Evolutionary conservation across 2,797 vertebrate genomes (phyloP), one percentile per base, ranked within the genome.

Genomic region (Buceros bicornis): DNA sequence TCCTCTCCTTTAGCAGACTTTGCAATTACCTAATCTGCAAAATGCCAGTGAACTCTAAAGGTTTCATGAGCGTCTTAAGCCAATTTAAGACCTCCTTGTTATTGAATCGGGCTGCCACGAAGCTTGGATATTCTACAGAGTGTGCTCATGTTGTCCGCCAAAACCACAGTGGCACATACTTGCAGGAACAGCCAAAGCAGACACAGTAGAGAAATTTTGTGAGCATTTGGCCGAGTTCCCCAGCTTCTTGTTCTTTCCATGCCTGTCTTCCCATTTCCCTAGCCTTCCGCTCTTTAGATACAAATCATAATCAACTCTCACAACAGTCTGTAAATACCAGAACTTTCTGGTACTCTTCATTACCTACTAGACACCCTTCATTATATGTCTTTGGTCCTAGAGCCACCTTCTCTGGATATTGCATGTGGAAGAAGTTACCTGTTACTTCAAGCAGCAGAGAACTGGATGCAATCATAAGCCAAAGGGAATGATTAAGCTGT

Each of bases 101-200:
- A 42, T 1, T 90, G 77, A 84, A 84, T 48, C 0, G 0, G 40
- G 28, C 58, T 94, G 73, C 87, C 83, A 89, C 56, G 73, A 89
- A 84, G 60, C 62, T 80, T 93, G 86, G 51, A 50, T 93, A 77
- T 82, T 89, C 81, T 87, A 14, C 88, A 79, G 62, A 81, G 58
- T 5, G 0, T 76, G 40, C 61, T 83, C 0, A 0, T 33, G 25
- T 67, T 74, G 67, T 86, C 61, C 1, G 58, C 93, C 90, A 95
- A 95, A 95, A 83, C 94, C 89, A 56, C 94, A 93, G 90, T 93
- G 94, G 92, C 94, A 94, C 88, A 90, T 88, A 79, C 16, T 62
- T 94, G 66, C 26, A 89, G 82, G 73, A 86, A 58, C 91, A 70
- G 93, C 95, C 94, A 96, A 96, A 96, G 82, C 16, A 94, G 96